Evolutionary conservation across 2,888 invertebrate species (phyloP), one percentile per base, ranked within the genome.

Genomic region (Ceratothoa steindachneri): DNA sequence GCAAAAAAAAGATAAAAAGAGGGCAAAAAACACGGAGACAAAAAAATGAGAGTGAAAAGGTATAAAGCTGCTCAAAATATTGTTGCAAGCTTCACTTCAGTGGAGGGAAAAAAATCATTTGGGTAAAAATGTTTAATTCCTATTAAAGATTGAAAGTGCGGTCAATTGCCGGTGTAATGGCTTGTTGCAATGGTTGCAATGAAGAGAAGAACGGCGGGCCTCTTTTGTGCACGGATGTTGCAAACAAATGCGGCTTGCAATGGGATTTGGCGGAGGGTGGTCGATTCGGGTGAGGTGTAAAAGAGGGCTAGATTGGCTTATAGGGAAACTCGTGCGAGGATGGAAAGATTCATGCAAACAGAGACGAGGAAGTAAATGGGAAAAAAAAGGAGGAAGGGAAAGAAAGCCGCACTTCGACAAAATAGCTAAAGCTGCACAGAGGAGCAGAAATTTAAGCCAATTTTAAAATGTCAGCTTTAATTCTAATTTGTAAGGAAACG

Each of bases 151-250:
- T 75, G 71, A 75, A 75, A 69, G 64, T 68, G 53, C 67, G 72
- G 71, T 75, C 75, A 75, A 75, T 75, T 75, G 75, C 71, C 67
- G 70, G 75, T 71, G 75, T 75, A 75, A 75, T 75, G 75, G 75
- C 65, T 69, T 75, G 75, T 75, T 75, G 75, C 75, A 75, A 69
- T n/a, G n/a, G n/a, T n/a, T n/a, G n/a, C n/a, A n/a, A n/a, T n/a
- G n/a, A n/a, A n/a, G n/a, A 75, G 65, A 66, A 72, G 72, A 69
- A 69, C 30, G 31, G 69, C 15, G 30, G 67, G 9, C 66, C 68
- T 68, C 69, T 75, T 75, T 71, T 71, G 67, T 72, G 75, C 52
- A 64, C 22, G 68, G 30, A 24, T 12, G 65, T 69, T 72, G 68
- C 71, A 71, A 75, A 75, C 71, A 69, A 64, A 28, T 19, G 75